Conservation (phyloP, 2,113 vertebrate genomes). For the Podilymbus podiceps region DNA sequence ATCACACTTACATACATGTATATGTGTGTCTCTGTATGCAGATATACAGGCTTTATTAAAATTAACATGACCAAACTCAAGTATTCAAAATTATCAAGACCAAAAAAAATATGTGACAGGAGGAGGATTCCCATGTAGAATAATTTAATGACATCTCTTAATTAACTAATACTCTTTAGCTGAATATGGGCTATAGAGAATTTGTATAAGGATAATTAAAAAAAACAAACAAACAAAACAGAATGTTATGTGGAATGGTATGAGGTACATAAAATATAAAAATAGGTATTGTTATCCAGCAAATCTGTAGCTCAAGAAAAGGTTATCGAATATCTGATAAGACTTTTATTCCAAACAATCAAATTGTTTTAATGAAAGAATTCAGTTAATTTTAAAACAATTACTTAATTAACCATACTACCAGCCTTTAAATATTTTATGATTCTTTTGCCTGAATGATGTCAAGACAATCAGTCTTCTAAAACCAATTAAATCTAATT, state of each 20-base stretch:
- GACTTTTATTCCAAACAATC: background rate
- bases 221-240: background rate
- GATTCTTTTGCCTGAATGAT: background rate
- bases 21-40: background rate
- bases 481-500: background rate
- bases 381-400: background rate
- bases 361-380: background rate
- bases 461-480: background rate
- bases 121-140: background rate
- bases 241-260: background rate
- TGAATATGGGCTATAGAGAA: background rate
- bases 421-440: background rate
- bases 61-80: background rate
- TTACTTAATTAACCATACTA: background rate
- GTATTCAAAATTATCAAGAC: background rate
- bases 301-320: background rate
- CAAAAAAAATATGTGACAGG: background rate
- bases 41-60: background rate
- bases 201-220: background rate
- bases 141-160: background rate
- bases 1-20: background rate
- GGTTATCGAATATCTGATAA: background rate
- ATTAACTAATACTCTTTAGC: background rate
- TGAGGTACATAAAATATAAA: background rate
- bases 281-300: background rate